Evolutionary conservation across 2,797 vertebrate species (phyloP).

Genomic region (Spatula clypeata): DNA sequence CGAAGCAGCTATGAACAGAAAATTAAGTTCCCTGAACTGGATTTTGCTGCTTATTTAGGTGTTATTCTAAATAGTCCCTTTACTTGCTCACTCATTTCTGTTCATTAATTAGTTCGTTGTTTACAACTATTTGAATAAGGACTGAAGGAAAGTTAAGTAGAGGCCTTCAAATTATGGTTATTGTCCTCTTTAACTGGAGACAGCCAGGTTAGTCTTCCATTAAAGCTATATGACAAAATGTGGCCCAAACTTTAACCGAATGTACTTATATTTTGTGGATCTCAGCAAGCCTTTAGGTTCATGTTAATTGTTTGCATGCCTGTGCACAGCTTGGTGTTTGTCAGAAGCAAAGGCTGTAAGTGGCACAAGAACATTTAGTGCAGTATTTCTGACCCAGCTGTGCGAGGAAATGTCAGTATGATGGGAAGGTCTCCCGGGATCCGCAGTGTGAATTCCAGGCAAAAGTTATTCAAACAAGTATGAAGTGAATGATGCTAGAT

Average conservation of each 20-base stretch:
- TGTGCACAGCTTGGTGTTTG: background rate
- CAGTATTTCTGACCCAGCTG: background rate
- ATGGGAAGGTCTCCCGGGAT: background rate
- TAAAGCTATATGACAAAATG: background rate
- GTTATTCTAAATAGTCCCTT: background rate
- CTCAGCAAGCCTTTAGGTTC: background rate
- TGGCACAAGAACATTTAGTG: background rate
- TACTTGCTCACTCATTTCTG: background rate
- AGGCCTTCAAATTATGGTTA: background rate
- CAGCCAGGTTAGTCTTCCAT: fast-evolving
- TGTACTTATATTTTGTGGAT: background rate
- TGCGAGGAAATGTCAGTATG: background rate
- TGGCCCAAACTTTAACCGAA: background rate
- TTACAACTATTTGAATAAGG: background rate
- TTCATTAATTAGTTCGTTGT: background rate
- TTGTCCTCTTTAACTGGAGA: background rate
- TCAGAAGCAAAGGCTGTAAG: background rate
- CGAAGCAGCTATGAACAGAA: background rate
- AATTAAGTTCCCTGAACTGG: background rate
- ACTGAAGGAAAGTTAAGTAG: background rate
- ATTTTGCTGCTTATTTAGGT: background rate
- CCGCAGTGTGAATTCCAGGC: background rate
- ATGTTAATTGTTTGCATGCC: background rate
- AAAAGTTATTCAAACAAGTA: slow-evolving; percentile 11
- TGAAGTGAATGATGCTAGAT: background rate